Percentiles rank a stretch among this genome's conserved stretches.
These are phyloP conservation scores for Brachypteracias leptosomus DNA, from an alignment of 2,113 vertebrate species.

Conservation along the genomic window DNA sequence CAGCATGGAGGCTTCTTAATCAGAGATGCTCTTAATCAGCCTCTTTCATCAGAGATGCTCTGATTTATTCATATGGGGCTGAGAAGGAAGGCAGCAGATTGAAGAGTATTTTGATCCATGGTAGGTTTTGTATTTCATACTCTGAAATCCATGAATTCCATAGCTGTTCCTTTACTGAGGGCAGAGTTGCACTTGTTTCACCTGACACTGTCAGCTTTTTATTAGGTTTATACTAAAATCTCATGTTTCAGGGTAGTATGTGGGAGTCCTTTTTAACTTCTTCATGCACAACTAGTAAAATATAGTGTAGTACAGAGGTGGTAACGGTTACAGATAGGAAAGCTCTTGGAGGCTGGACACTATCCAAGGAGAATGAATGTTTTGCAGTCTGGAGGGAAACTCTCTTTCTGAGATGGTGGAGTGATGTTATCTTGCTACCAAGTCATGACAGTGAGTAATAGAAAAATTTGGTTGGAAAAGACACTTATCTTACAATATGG, in stretches of 20 bases:
- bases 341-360: not conserved
- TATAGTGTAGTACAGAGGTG: not conserved
- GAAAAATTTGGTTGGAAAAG: not conserved
- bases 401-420: not conserved
- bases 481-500: not conserved
- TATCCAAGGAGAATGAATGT: not conserved
- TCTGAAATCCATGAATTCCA: not conserved
- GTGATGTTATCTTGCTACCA: not conserved
- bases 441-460: rapidly evolving
- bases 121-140: not conserved
- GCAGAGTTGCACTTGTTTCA: not conserved
- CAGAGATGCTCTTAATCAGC: not conserved
- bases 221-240: not conserved
- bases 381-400: not conserved
- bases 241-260: not conserved
- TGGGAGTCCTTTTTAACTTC: not conserved
- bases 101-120: not conserved
- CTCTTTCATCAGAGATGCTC: not conserved
- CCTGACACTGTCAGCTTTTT: not conserved
- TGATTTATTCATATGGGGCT: not conserved
- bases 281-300: not conserved
- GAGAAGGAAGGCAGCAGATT: not conserved
- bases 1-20: not conserved
- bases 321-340: not conserved
- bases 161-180: not conserved